Base-by-base conservation (phyloP, 2,888 invertebrate species). In the Brachyptera risi region DNA sequence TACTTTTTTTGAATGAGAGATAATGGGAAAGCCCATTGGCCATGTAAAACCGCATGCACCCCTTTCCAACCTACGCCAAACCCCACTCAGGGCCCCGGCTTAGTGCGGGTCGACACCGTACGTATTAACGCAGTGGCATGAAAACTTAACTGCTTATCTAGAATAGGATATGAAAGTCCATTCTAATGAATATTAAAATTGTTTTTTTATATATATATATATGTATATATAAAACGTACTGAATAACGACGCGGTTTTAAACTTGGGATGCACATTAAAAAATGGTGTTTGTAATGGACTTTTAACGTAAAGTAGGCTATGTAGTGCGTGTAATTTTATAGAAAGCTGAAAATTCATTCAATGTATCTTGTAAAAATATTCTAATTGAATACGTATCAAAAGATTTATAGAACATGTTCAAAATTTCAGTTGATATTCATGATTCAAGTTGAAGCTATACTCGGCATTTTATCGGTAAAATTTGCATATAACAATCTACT, bases 1-100 rank as follows among this genome's bases (percentile, higher is more conserved):
- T n/a, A 42, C 56, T 63, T 63, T 63, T n/a, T 60, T 60, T 59
- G 59, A 62, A 62, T 57, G 57, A 63, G 60, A 63, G 63, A 63
- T 63, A 63, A 63, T 63, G 63, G 63, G 57, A 57, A 60, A 60
- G 54, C 60, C 62, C 59, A 57, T 35, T 58, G 61, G 61, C 27
- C 61, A 61, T 58, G 58, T 58, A 51, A n/a, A n/a, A n/a, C 40
- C 31, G 58, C 49, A 56, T 37, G n/a, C 60, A 35, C 26, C 31
- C 31, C 24, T 27, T n/a, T 24, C 17, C 17, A 0, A 2, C 17
- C 23, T 24, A 2, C n/a, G 47, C 24, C 5, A n/a, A n/a, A n/a
- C 17, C 37, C 17, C 17, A 0, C 11, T 13, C 23, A 47, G 4
- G n/a, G 47, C 24, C 5, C n/a, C 23, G 5, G 47, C 2, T 4